These are phyloP conservation scores for Trachemys scripta DNA, from an alignment of 2,113 vertebrate species.

Conservation along the genomic window DNA sequence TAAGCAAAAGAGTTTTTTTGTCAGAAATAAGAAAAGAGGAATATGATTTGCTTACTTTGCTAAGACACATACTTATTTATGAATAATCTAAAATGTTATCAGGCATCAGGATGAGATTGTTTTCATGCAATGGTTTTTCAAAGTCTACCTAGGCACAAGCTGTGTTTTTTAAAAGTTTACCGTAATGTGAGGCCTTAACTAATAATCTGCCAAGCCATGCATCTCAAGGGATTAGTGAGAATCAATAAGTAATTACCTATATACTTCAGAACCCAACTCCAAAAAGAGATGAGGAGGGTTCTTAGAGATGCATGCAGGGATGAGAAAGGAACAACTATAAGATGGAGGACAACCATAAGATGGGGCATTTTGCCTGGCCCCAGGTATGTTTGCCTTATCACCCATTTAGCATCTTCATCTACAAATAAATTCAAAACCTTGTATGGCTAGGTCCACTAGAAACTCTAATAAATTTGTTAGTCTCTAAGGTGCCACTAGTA, in stretches of 20 bases:
- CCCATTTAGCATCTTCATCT: background rate
- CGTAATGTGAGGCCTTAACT: background rate
- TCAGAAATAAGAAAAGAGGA: background rate
- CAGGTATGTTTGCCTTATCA: background rate
- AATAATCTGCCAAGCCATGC: background rate
- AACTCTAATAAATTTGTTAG: background rate
- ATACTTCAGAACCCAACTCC: constrained; percentile 3
- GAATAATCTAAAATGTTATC: background rate
- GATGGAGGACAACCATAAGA: background rate
- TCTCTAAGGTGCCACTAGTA: too few species aligned
- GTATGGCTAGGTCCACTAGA: background rate
- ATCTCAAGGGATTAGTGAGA: background rate
- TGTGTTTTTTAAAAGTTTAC: background rate
- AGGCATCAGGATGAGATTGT: background rate
- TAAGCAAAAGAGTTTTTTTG: background rate
- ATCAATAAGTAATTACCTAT: background rate
- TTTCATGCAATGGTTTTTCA: background rate
- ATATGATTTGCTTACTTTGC: background rate
- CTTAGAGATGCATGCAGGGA: background rate
- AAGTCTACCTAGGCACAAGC: background rate
- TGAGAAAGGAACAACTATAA: background rate
- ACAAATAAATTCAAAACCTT: background rate
- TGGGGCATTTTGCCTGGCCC: background rate
- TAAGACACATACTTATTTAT: background rate
- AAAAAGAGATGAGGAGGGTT: background rate